Percentiles rank a stretch among this genome's conserved stretches.
Conservation (phyloP, 2,797 vertebrate genomes). For the Anas bahamensis region DNA sequence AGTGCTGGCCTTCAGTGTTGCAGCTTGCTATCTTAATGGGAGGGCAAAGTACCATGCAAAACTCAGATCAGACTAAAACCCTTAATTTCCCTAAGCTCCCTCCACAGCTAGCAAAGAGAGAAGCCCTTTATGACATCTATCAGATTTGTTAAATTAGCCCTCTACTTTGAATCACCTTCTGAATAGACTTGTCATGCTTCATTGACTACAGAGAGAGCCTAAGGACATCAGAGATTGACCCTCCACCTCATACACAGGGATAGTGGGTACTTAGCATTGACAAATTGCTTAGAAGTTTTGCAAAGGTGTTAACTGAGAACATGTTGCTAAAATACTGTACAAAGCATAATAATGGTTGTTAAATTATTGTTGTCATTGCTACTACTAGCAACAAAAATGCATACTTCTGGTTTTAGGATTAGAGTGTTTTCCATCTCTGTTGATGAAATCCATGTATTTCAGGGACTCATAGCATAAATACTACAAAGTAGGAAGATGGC, state of each 20-base stretch:
- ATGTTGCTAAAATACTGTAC: background rate
- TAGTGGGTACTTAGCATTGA: background rate
- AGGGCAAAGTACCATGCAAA: background rate
- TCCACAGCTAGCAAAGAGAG: background rate
- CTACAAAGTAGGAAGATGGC: background rate
- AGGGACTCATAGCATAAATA: background rate
- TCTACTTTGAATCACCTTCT: slow-evolving; percentile 6
- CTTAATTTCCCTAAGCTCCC: slow-evolving; percentile 26
- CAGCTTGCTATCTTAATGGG: background rate
- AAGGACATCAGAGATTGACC: slow-evolving; percentile 28
- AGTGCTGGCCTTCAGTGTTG: background rate
- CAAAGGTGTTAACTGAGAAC: background rate
- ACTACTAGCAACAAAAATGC: background rate
- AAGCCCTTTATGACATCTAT: background rate
- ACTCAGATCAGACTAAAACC: background rate
- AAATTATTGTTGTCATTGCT: background rate
- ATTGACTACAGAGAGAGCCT: background rate
- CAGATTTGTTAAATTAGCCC: slow-evolving; percentile 21
- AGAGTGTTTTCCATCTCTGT: background rate
- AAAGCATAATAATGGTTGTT: background rate
- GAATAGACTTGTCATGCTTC: slow-evolving; percentile 30
- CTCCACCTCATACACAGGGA: background rate
- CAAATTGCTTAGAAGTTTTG: background rate
- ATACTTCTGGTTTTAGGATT: background rate
- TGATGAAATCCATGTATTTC: background rate